Conservation (phyloP, 1,140 invertebrate genomes). For the Papilio machaon region DNA sequence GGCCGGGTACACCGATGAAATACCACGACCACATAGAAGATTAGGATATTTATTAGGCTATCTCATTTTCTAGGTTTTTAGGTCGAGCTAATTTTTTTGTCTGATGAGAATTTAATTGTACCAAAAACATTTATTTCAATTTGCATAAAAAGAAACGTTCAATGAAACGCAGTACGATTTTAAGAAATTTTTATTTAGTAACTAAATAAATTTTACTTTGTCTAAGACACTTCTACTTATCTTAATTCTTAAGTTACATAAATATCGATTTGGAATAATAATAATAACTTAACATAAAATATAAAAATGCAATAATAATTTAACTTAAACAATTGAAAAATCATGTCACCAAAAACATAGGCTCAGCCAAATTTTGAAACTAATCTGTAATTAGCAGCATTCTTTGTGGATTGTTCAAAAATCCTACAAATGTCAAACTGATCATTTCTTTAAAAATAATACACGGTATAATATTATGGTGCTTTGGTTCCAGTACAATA, state of each 20-base stretch:
- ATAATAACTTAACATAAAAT: conserved; percentile 41
- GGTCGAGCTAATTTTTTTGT: too few relatives aligned
- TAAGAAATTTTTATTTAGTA: conserved; percentile 49
- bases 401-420: background rate
- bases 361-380: conserved; percentile 7
- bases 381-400: conserved; percentile 4
- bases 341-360: background rate
- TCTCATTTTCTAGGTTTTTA: too few relatives aligned
- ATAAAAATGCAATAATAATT: conserved; percentile 39
- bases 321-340: conserved; percentile 8
- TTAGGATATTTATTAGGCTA: too few relatives aligned
- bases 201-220: conserved; percentile 39
- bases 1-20: too few relatives aligned
- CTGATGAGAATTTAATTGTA: too few relatives aligned
- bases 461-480: background rate
- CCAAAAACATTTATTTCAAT: too few relatives aligned
- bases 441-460: background rate
- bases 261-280: conserved; percentile 51
- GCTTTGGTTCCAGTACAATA: background rate
- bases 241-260: conserved; percentile 46
- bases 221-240: conserved; percentile 31
- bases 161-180: conserved; percentile 37
- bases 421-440: background rate
- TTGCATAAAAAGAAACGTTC: background rate
- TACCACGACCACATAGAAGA: too few relatives aligned